Base-by-base conservation (phyloP, 2,797 vertebrate genomes). In the Cheracebus regulus region DNA sequence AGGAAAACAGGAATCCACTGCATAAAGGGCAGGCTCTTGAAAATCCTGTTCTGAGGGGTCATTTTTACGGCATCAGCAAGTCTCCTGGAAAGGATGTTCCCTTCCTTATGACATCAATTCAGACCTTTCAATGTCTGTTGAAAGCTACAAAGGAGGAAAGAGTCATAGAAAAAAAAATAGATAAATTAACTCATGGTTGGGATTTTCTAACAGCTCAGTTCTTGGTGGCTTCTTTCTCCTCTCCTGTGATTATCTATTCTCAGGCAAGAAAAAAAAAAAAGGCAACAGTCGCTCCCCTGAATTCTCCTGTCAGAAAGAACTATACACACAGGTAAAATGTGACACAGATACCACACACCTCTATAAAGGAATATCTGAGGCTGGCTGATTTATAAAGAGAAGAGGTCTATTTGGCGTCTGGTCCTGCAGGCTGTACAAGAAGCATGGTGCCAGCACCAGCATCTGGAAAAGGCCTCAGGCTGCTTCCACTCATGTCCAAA, bases 271-370 rank as follows among this genome's bases (percentile, higher is more conserved):
- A 44, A 46, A 33, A 88, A 39, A 36, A 72, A n/a, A 64, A 33
- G 72, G 75, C 28, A 12, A 72, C 0, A 64, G 64, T 2, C 33
- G 26, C 20, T 58, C 55, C 24, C 61, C 70, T 15, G 57, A 75
- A 81, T 8, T 6, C 39, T 50, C 19, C 61, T 28, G 15, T 75
- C 14, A n/a, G 44, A 44, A 84, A 83, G 80, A 76, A 41, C 10
- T 1, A 41, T 1, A 10, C 13, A 9, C 58, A 26, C 0, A 1
- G 17, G 52, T 5, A 12, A 19, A 12, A 50, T 1, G 13, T 39
- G 33, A 19, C 19, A 2, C 33, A 28, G 28, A 75, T 0, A 30
- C 33, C 5, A 2, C 15, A 1, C 1, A 1, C 17, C 4, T n/a
- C 81, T 75, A 24, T n/a, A 39, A 72, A 72, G n/a, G 33, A 67